Evolutionary conservation across 2,113 vertebrate genomes (phyloP), one percentile per base, ranked within the genome.

Genomic region (Collichthys lucidus): DNA sequence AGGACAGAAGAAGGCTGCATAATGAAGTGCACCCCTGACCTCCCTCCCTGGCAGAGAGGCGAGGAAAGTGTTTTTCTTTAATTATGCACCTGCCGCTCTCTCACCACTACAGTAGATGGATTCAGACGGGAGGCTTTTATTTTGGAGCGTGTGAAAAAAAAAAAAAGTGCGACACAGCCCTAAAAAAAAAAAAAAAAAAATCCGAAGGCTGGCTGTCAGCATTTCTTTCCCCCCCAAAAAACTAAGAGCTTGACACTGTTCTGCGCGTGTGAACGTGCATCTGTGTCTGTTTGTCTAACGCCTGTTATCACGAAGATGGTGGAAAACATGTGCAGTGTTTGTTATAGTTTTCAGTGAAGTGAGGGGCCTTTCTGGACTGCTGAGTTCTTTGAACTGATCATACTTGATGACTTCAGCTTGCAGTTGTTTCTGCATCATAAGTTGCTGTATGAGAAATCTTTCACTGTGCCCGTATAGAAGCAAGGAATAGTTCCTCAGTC

Each of bases 1-100:
- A 5, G 74, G 63, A 83, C 73, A 87, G 71, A 86, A 85, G 59
- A 49, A 79, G 65, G 8, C 66, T 65, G 83, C 86, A 90, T 91
- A 88, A 87, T 81, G 83, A 88, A 87, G 84, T 62, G 68, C 52
- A 14, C 83, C 83, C 71, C 40, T 64, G 74, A 73, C 77, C 85
- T 24, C 53, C 70, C 64, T 63, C 60, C 47, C 73, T 11, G 68
- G 24, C 71, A 61, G 49, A 74, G 90, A 84, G 79, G 86, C 79
- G 5, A 71, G 64, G 67, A 66, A 83, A 83, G 78, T 91, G 90
- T 92, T 94, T 87, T 87, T 88, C 86, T 93, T 92, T 93, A 92
- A 95, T 94, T 93, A 92, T 57, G 80, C 75, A 93, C 92, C 90
- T 92, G 93, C 84, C 15, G 59, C 76, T 72, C 59, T 87, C 71